phyloP scores from a whole-genome alignment of 2,797 vertebrate species.

The Urophycis tenuis region DNA sequence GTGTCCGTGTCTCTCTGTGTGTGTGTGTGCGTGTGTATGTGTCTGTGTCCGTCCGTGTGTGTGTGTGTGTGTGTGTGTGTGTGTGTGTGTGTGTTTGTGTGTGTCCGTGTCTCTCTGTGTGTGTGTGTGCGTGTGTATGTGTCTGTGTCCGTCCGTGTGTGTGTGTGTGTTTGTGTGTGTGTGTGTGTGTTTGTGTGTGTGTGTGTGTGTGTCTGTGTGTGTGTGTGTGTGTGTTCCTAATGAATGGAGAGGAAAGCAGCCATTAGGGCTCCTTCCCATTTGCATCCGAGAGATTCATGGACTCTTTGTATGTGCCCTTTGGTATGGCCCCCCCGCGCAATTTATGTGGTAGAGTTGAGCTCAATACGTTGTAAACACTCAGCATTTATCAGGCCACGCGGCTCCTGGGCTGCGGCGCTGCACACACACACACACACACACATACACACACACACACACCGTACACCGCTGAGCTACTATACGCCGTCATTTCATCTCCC shows the following conservation, averaged over 20 bases:
- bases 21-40: not conserved
- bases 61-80: not conserved
- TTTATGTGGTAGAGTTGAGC: conserved; percentile 23
- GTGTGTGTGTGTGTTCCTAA: conserved; percentile 4
- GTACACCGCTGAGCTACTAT: conserved; percentile 11
- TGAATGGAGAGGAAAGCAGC: not conserved
- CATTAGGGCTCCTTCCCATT: conserved; percentile 5
- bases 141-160: too few relatives aligned
- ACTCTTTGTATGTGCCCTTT: conserved; percentile 16
- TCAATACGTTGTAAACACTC: conserved; percentile 37
- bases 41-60: not conserved
- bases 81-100: too few relatives aligned
- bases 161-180: not conserved
- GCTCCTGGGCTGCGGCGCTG: not conserved
- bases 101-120: too few relatives aligned
- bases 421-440: too few relatives aligned
- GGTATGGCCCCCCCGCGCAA: conserved; percentile 12
- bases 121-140: too few relatives aligned
- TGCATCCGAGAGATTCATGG: conserved; percentile 19
- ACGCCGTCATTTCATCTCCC: conserved; percentile 10
- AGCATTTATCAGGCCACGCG: conserved; percentile 26
- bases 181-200: not conserved
- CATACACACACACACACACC: too few relatives aligned
- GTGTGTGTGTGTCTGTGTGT: not conserved
- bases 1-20: not conserved